Conservation (phyloP, 2,797 vertebrate genomes). For the Myiotriccus ornatus region DNA sequence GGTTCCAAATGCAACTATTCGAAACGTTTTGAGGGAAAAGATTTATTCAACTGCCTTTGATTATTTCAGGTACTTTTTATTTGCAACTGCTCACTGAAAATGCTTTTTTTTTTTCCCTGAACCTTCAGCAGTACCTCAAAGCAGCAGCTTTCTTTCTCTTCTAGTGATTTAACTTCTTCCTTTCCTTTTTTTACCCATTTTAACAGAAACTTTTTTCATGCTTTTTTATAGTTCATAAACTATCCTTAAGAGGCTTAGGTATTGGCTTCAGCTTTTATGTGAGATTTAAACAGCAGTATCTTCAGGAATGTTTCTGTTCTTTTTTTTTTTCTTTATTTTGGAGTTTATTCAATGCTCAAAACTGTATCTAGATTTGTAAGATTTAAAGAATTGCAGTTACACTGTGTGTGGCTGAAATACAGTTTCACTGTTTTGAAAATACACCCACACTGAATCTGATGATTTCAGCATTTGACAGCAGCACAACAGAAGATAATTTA, state of each 20-base stretch:
- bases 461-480: neutral
- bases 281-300: neutral
- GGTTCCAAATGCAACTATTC: constrained; percentile 91
- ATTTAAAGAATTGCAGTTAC: neutral
- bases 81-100: neutral
- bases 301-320: neutral
- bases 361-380: neutral
- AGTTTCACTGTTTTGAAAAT: neutral
- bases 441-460: neutral
- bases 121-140: neutral
- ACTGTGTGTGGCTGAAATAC: neutral
- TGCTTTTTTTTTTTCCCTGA: neutral
- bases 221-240: neutral
- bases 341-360: neutral
- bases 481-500: neutral
- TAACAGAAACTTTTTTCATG: neutral
- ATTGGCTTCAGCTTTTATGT: neutral
- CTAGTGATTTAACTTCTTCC: neutral
- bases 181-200: neutral
- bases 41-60: constrained; percentile 97
- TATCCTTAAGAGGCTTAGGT: neutral
- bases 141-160: neutral
- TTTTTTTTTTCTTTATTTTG: neutral
- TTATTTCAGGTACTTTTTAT: constrained; percentile 89
- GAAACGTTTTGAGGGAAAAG: constrained; percentile 94